Percentiles rank a stretch among this genome's conserved stretches.
These are phyloP conservation scores for Chrysolina americana DNA, from an alignment of 2,888 invertebrate species.

Conservation along the genomic window DNA sequence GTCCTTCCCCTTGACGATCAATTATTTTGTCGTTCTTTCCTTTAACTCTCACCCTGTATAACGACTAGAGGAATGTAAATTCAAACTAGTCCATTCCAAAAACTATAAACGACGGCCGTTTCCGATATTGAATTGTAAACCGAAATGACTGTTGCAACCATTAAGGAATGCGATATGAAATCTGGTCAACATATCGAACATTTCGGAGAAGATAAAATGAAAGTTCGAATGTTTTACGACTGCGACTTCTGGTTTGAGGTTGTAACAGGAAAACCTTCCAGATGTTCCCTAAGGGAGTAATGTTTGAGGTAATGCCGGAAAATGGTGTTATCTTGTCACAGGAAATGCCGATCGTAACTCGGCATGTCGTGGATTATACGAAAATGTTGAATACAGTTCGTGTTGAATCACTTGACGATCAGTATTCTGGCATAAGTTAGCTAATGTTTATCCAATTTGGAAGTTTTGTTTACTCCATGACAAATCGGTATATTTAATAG, in stretches of 20 bases:
- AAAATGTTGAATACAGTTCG: neutral
- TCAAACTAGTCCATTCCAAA: conserved; percentile 2
- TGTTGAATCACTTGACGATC: no score
- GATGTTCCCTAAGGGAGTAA: conserved; percentile 2
- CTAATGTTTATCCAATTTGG: no score
- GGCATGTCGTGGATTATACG: neutral
- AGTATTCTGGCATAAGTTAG: no score
- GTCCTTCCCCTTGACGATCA: no score
- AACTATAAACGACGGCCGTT: conserved; percentile 4
- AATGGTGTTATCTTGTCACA: neutral
- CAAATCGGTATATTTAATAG: no score
- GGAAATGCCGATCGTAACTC: neutral
- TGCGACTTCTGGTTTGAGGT: conserved; percentile 9
- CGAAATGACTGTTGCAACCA: conserved; percentile 29
- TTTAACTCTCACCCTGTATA: no score
- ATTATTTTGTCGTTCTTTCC: no score
- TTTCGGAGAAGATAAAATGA: conserved; percentile 13
- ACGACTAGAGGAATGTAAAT: no score
- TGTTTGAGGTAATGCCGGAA: neutral
- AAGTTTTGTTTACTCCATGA: no score
- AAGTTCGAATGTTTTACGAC: conserved; percentile 28
- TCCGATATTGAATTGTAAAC: conserved; percentile 29
- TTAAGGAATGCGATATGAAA: conserved; percentile 29
- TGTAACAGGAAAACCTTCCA: conserved; percentile 12
- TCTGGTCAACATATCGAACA: conserved; percentile 36